phyloP scores from a whole-genome alignment of 2,113 vertebrate species.

The Sphyrna mokarran region DNA sequence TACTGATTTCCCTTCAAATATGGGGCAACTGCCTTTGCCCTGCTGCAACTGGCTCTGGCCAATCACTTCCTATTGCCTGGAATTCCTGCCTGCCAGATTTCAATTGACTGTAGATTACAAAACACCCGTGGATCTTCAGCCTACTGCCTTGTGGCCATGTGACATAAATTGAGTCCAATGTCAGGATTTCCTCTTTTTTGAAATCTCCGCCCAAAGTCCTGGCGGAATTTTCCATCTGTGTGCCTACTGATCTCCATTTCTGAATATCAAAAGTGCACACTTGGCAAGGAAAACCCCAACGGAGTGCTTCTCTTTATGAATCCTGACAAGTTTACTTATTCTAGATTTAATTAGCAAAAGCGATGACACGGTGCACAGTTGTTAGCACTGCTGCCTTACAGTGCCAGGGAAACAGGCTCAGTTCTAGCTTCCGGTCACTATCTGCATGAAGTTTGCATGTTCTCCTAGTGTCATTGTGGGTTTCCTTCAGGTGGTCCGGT shows the following conservation, averaged over 20 bases:
- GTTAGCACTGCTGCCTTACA: too few relatives aligned
- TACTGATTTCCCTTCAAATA: too few relatives aligned
- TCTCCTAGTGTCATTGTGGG: too few relatives aligned
- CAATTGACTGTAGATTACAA: neutral
- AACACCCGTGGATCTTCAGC: neutral
- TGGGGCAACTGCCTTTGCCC: too few relatives aligned
- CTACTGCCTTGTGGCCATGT: neutral
- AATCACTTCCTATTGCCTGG: too few relatives aligned
- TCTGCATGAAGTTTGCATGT: too few relatives aligned
- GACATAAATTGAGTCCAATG: neutral
- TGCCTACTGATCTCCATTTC: neutral
- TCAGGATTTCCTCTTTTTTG: neutral
- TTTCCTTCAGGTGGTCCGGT: too few relatives aligned
- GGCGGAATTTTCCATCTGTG: neutral
- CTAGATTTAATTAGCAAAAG: neutral
- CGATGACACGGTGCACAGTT: too few relatives aligned
- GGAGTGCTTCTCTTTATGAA: neutral
- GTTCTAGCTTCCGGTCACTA: too few relatives aligned
- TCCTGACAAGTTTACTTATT: neutral
- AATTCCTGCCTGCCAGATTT: neutral
- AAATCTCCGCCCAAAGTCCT: neutral
- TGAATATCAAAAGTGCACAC: neutral
- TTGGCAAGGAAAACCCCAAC: neutral
- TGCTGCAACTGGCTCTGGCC: too few relatives aligned
- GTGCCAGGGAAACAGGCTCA: too few relatives aligned